Base-by-base conservation (phyloP, 2,888 invertebrate species). In the Iphiclides podalirius region DNA sequence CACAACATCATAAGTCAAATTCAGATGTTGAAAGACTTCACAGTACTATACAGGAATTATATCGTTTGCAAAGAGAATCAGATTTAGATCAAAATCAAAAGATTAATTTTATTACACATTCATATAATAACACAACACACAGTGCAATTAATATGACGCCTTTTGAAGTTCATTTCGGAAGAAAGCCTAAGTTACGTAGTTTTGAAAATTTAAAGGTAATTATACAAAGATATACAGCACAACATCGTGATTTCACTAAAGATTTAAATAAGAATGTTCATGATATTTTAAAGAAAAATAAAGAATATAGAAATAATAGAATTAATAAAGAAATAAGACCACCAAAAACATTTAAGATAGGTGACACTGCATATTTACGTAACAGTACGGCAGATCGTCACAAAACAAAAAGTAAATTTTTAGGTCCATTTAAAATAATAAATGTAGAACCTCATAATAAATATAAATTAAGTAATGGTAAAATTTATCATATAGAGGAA, bases 1-100 rank as follows among this genome's bases (percentile, higher is more conserved):
- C n/a, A n/a, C n/a, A n/a, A n/a, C n/a, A n/a, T n/a, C n/a, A n/a
- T n/a, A n/a, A n/a, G n/a, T n/a, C n/a, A n/a, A n/a, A n/a, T n/a
- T n/a, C n/a, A 9, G 52, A 57, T 23, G 47, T 55, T 28, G 55
- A 58, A 47, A 16, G 58, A 43, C 16, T 58, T 15, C 55, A 55
- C 41, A 58, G 41, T 23, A 54, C 57, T 7, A 39, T 55, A 20
- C 52, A 50, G 43, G 50, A 52, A 41, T 26, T 53, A 33, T 51
- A 12, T 35, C 16, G 46, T 12, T 31, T 45, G 28, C 45, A 45
- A 28, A 26, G 47, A 20, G 45, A 52, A 15, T 52, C 47, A 23
- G 40, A 47, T n/a, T 35, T 52, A 28, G 40, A 52, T 14, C 4
- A 35, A 16, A 35, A 39, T 34, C 40, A 52, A 35, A 47, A 44